Evolutionary conservation across 2,888 invertebrate species (phyloP).

Genomic region (Strigamia transsilvanica): DNA sequence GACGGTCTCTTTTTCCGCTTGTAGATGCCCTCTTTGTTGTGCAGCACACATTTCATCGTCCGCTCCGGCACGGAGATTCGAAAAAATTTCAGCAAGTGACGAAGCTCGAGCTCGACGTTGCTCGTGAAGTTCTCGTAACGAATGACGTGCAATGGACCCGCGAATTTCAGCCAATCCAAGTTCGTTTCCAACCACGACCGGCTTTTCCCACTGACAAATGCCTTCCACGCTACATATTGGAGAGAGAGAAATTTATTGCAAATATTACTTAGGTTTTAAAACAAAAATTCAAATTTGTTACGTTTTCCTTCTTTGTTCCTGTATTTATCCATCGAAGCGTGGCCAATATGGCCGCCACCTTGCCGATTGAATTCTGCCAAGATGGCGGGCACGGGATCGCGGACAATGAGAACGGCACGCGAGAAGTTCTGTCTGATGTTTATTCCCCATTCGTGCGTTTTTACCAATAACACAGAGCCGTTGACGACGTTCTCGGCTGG

Average conservation of each 20-base stretch:
- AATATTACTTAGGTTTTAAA: too few relatives aligned
- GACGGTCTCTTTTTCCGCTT: constrained; percentile 73
- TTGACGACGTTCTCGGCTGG: constrained; percentile 80
- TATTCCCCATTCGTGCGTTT: constrained; percentile 79
- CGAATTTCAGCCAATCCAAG: constrained; percentile 76
- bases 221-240: constrained; percentile 77
- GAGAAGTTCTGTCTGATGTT: constrained; percentile 70
- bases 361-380: constrained; percentile 82
- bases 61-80: constrained; percentile 60
- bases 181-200: constrained; percentile 76
- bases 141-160: constrained; percentile 74
- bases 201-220: constrained; percentile 74
- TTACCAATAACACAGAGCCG: constrained; percentile 79
- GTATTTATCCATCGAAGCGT: constrained; percentile 69
- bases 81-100: constrained; percentile 66
- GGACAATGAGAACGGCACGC: constrained; percentile 75
- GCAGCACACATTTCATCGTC: constrained; percentile 70
- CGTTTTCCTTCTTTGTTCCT: constrained; percentile 51
- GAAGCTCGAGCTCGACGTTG: constrained; percentile 66
- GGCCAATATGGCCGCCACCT: constrained; percentile 81
- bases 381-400: constrained; percentile 69
- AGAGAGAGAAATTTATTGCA: too few relatives aligned
- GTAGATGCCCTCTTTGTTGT: constrained; percentile 76
- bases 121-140: constrained; percentile 75
- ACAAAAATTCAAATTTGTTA: too few relatives aligned